These are phyloP conservation scores for Poeciliopsis presidionis DNA, from an alignment of 2,797 vertebrate species.

Conservation along the genomic window DNA sequence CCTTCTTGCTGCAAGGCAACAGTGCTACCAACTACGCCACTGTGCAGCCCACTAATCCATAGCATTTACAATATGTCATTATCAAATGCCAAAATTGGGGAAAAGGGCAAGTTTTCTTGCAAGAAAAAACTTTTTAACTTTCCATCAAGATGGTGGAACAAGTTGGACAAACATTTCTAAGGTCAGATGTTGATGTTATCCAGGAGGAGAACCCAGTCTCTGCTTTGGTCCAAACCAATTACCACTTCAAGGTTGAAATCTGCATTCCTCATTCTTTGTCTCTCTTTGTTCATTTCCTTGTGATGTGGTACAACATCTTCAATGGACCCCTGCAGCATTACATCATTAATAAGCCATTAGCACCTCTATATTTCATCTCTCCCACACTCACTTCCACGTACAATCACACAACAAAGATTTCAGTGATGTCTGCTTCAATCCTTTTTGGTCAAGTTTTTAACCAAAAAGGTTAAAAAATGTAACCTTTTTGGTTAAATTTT, in stretches of 20 bases:
- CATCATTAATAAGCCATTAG: constrained; percentile 77
- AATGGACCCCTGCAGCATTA: constrained; percentile 71
- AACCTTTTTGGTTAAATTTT: constrained; percentile 21
- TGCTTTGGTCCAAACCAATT: constrained; percentile 42
- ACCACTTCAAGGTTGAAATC: constrained; percentile 58
- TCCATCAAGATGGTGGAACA: neutral
- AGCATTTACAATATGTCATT: neutral
- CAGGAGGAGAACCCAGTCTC: constrained; percentile 2
- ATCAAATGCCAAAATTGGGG: neutral
- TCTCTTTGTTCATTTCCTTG: constrained; percentile 37
- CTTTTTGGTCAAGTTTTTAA: constrained; percentile 20
- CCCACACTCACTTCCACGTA: constrained; percentile 20
- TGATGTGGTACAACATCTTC: constrained; percentile 60
- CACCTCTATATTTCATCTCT: constrained; percentile 64
- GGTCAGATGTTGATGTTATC: constrained; percentile 17
- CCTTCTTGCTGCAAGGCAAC: too few relatives aligned
- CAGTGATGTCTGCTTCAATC: constrained; percentile 51
- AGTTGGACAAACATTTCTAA: constrained; percentile 1
- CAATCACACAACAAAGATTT: constrained; percentile 45
- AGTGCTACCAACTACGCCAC: too few relatives aligned
- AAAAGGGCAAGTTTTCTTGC: neutral
- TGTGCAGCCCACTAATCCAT: neutral
- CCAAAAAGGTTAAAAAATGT: too few relatives aligned
- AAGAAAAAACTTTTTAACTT: neutral
- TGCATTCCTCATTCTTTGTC: constrained; percentile 4